Conservation (phyloP, 2,888 invertebrate genomes). For the Eristalinus sepulchralis region DNA sequence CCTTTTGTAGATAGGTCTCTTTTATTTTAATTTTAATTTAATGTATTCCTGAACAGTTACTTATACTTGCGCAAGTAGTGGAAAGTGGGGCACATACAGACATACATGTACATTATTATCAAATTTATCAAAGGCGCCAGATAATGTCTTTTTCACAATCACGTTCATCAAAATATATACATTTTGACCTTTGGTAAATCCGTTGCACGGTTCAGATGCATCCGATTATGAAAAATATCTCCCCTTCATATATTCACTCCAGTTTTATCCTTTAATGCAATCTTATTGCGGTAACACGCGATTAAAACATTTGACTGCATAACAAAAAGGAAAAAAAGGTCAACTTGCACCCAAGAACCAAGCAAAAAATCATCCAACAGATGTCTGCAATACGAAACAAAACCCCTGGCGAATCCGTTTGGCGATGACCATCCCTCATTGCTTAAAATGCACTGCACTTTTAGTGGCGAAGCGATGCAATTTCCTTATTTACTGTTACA, state of each 20-base stretch:
- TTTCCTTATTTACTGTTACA: conserved; percentile 67
- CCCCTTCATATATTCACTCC: background rate
- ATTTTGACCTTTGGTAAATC: background rate
- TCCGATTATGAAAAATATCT: conserved; percentile 3
- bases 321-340: conserved; percentile 29
- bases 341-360: conserved; percentile 15
- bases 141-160: conserved; percentile 3
- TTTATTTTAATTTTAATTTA: too few species aligned
- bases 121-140: background rate
- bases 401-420: conserved; percentile 29
- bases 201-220: conserved; percentile 17
- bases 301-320: conserved; percentile 55
- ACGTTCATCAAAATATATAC: background rate
- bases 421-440: background rate
- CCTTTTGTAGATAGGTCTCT: too few species aligned
- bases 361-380: conserved; percentile 57
- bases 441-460: conserved; percentile 32
- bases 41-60: too few species aligned
- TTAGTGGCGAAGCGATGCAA: conserved; percentile 51
- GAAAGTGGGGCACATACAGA: too few species aligned
- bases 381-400: conserved; percentile 38
- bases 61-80: too few species aligned
- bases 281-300: conserved; percentile 56
- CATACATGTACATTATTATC: too few species aligned
- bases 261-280: conserved; percentile 34